A percentile compares a stretch with the other conserved stretches of the same genome.
These are phyloP conservation scores for Brachyhypopomus occidentalis DNA, from an alignment of 2,113 vertebrate species.

Conservation along the genomic window DNA sequence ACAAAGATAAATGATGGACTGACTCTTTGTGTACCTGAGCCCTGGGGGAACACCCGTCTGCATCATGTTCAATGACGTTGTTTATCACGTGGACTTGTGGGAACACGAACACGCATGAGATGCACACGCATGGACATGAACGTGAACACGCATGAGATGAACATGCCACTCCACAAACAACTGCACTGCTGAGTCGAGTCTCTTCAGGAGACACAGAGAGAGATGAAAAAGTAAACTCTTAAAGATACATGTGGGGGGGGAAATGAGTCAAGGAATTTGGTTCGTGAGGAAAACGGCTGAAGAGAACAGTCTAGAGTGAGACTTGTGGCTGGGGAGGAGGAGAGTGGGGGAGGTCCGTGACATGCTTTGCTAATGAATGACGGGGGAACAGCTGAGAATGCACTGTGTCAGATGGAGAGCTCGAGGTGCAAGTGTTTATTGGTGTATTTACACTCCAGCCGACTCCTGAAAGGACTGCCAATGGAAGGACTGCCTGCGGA, in stretches of 20 bases:
- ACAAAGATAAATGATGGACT: slow-evolving; percentile 62
- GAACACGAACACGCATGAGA: too few species aligned
- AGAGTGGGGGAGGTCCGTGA: slow-evolving; percentile 46
- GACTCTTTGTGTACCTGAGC: slow-evolving; percentile 14
- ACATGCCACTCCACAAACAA: background rate
- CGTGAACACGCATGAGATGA: background rate
- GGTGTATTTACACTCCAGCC: slow-evolving; percentile 62
- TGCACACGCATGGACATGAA: too few species aligned
- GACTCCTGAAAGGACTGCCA: background rate
- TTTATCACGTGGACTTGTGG: background rate
- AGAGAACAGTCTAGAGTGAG: background rate
- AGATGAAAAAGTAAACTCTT: background rate
- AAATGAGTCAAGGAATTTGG: background rate
- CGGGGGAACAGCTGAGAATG: slow-evolving; percentile 76
- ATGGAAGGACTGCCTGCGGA: background rate
- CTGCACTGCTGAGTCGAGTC: background rate
- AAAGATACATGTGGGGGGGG: too few species aligned
- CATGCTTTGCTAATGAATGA: slow-evolving; percentile 66
- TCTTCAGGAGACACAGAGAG: background rate
- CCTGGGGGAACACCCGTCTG: background rate
- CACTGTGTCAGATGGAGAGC: slow-evolving; percentile 63
- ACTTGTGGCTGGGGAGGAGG: background rate
- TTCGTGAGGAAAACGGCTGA: background rate
- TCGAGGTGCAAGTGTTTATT: slow-evolving; percentile 68
- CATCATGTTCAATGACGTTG: background rate